A percentile compares a stretch with the other conserved stretches of the same genome.
phyloP scores from a whole-genome alignment of 2,113 vertebrate species.

The Colinus virginianus region DNA sequence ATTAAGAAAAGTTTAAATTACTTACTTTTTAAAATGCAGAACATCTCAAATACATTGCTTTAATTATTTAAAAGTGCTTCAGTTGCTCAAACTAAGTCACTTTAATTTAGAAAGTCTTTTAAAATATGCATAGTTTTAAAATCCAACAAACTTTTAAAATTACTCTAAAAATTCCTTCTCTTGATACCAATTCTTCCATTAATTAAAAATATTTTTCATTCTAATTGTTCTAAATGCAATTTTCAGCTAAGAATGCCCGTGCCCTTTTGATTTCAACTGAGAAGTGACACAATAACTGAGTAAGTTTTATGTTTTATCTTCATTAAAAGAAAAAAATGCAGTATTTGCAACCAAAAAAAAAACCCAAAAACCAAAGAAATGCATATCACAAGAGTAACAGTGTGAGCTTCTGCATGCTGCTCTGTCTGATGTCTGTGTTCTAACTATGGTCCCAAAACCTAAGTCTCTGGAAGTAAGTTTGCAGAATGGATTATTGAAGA shows the following conservation, averaged over 20 bases:
- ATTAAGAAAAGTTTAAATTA: slow-evolving; percentile 26
- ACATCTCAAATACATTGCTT: slow-evolving; percentile 54
- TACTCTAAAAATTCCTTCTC: not conserved
- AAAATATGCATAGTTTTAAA: slow-evolving; percentile 14
- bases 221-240: not conserved
- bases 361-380: not conserved
- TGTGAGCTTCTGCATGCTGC: not conserved
- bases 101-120: slow-evolving; percentile 42
- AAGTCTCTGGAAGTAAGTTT: not conserved
- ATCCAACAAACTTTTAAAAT: not conserved
- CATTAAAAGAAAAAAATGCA: not conserved
- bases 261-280: not conserved
- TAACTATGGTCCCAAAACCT: not conserved
- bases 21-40: not conserved
- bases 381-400: not conserved
- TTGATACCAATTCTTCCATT: not conserved
- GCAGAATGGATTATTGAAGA: not conserved
- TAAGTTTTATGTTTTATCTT: not conserved
- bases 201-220: slow-evolving; percentile 58
- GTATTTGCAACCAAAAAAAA: not conserved
- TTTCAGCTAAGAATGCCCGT: not conserved
- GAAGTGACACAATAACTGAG: not conserved
- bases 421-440: not conserved
- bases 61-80: slow-evolving; percentile 39
- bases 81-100: slow-evolving; percentile 18